Evolutionary conservation across 2,797 vertebrate species (phyloP).

Genomic region (Stomatorhinus walkeri): DNA sequence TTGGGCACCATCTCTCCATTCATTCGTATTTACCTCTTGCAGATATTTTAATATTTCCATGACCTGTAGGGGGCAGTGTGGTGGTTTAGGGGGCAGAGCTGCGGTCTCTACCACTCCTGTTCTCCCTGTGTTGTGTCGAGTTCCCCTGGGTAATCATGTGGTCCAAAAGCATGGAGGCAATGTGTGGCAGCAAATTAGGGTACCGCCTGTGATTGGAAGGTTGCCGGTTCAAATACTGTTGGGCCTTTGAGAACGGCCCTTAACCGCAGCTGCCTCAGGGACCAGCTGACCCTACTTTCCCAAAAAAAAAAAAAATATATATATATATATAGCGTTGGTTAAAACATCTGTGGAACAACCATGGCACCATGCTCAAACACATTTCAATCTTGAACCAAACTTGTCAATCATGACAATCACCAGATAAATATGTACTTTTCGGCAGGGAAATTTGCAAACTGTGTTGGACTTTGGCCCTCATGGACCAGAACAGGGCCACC

Average conservation of each 20-base stretch:
- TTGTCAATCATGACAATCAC: background rate
- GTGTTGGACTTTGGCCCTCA: background rate
- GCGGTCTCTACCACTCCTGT: background rate
- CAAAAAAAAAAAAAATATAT: background rate
- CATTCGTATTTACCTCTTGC: conserved; percentile 13
- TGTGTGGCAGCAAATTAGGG: background rate
- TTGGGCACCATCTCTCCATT: conserved; percentile 4
- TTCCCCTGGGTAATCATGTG: background rate
- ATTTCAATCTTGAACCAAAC: background rate
- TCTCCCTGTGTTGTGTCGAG: background rate
- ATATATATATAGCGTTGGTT: background rate
- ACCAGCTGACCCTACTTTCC: background rate
- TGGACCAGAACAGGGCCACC: background rate
- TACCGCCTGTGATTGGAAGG: background rate
- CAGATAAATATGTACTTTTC: background rate
- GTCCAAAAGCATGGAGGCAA: background rate
- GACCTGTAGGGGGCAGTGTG: conserved; percentile 10
- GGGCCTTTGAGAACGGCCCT: background rate
- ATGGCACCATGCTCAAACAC: background rate
- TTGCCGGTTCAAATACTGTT: background rate
- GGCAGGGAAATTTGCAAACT: background rate
- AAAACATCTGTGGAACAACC: background rate
- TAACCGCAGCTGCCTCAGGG: background rate
- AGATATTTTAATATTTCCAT: conserved; percentile 15
- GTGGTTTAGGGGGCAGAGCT: background rate